Evolutionary conservation across 2,113 vertebrate species (phyloP).

Genomic region (Puntigrus tetrazona): DNA sequence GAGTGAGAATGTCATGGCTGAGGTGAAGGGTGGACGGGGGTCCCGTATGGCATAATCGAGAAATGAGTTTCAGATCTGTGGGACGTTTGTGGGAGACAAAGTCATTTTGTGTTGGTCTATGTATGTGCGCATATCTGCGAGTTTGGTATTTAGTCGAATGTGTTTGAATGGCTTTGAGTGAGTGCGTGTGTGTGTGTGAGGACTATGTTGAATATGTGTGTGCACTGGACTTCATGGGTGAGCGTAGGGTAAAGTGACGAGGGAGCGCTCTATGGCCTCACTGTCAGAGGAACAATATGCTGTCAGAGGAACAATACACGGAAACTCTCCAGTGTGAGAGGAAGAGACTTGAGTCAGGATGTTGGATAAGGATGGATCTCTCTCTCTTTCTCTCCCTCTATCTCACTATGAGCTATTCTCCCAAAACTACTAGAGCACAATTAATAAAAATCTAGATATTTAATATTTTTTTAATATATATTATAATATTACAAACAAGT

Average conservation of each 20-base stretch:
- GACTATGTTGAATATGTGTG: slow-evolving; percentile 40
- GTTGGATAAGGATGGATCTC: slow-evolving; percentile 57
- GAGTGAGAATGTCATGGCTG: slow-evolving; percentile 11
- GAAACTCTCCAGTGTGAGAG: slow-evolving; percentile 62
- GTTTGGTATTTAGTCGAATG: slow-evolving; percentile 26
- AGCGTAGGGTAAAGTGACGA: slow-evolving; percentile 32
- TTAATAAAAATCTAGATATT: too few species aligned
- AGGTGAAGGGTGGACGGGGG: not conserved
- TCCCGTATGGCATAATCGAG: not conserved
- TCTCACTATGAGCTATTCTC: not conserved
- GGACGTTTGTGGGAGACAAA: slow-evolving; percentile 5
- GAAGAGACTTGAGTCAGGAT: slow-evolving; percentile 64
- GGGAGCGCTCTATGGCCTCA: slow-evolving; percentile 51
- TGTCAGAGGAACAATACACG: slow-evolving; percentile 66
- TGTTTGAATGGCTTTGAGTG: slow-evolving; percentile 39
- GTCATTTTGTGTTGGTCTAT: not conserved
- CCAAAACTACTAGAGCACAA: too few species aligned
- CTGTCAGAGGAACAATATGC: slow-evolving; percentile 34
- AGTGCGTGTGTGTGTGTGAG: not conserved
- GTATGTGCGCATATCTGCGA: not conserved
- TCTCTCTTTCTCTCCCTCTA: slow-evolving; percentile 6
- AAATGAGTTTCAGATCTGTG: slow-evolving; percentile 15
- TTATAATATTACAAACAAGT: too few species aligned
- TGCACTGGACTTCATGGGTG: slow-evolving; percentile 35
- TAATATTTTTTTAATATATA: too few species aligned